These are phyloP conservation scores for Epirrhoe alternata DNA, from an alignment of 2,888 invertebrate species.

Conservation along the genomic window DNA sequence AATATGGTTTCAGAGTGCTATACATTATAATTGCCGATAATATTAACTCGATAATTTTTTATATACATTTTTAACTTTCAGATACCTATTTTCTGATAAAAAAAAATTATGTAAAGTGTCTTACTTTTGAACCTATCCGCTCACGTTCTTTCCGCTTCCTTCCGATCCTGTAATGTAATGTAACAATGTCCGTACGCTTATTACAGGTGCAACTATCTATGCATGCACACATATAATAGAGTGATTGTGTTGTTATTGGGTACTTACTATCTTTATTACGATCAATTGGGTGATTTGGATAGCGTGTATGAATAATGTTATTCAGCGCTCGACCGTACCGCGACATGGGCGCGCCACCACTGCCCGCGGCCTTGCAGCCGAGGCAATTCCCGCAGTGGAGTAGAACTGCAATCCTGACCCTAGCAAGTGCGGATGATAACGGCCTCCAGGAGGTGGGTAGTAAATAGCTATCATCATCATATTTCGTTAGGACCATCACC, in stretches of 20 bases:
- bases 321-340: constrained; percentile 52
- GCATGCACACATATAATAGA: constrained; percentile 5
- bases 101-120: too few species aligned
- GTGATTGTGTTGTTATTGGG: not conserved
- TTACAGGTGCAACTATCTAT: constrained; percentile 17
- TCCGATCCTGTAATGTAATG: too few species aligned
- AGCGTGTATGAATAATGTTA: constrained; percentile 53
- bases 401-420: constrained; percentile 66
- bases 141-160: too few species aligned
- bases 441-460: constrained; percentile 49
- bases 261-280: constrained; percentile 14
- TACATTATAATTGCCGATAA: too few species aligned
- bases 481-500: too few species aligned
- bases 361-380: constrained; percentile 49
- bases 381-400: constrained; percentile 70
- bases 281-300: constrained; percentile 36
- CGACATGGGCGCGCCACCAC: constrained; percentile 63
- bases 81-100: too few species aligned
- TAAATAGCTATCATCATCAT: constrained; percentile 3
- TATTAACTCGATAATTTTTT: too few species aligned
- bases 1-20: too few species aligned
- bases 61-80: too few species aligned
- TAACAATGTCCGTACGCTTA: constrained; percentile 17
- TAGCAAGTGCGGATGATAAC: constrained; percentile 57
- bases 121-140: too few species aligned